Percentiles rank a stretch among this genome's conserved stretches.
Evolutionary conservation across 2,797 vertebrate species (phyloP).

Genomic region (Merluccius polli): DNA sequence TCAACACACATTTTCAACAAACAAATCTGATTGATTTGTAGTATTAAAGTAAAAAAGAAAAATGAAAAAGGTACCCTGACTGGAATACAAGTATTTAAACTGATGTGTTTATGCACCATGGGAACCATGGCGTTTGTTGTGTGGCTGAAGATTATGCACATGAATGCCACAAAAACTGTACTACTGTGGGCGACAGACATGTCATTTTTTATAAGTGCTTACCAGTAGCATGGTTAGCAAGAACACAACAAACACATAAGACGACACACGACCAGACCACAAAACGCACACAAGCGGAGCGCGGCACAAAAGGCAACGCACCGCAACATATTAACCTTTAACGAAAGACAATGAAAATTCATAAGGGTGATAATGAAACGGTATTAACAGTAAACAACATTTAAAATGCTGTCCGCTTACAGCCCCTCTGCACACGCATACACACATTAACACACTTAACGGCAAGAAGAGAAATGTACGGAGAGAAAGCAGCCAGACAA

Average conservation of each 20-base stretch:
- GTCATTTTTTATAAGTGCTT: not conserved
- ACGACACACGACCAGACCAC: not conserved
- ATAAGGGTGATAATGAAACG: not conserved
- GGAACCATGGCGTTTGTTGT: not conserved
- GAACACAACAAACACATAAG: no score
- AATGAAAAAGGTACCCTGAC: not conserved
- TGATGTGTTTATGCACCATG: not conserved
- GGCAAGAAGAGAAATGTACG: conserved; percentile 26
- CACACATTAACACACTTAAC: not conserved
- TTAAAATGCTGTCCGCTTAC: not conserved
- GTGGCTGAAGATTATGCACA: not conserved
- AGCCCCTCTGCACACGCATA: not conserved
- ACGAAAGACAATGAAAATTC: not conserved
- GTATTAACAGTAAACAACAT: not conserved
- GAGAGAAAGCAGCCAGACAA: conserved; percentile 48
- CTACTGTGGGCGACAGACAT: not conserved
- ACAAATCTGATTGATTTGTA: not conserved
- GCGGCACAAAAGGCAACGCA: not conserved
- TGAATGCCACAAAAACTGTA: not conserved
- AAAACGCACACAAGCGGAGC: not conserved
- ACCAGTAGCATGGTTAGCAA: not conserved
- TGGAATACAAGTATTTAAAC: not conserved
- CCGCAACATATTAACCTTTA: not conserved
- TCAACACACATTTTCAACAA: not conserved
- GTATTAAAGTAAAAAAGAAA: not conserved